A percentile compares a stretch with the other conserved stretches of the same genome.
Conservation (phyloP, 1,140 invertebrate species). For the Mylabris phalerata region DNA sequence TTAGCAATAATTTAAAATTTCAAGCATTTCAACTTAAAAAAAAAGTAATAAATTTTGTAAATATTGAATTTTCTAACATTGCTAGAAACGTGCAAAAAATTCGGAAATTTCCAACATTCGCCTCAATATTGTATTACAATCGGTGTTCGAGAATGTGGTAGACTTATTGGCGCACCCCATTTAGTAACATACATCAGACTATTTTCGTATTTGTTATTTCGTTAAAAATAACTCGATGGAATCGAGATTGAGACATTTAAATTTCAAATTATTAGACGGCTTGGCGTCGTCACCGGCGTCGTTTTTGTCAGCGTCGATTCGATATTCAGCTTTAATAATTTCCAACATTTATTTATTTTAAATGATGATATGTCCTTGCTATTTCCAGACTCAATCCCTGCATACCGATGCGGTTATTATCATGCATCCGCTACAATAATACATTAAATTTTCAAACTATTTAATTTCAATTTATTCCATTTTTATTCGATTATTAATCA, state of each 20-base stretch:
- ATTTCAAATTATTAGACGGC: background rate
- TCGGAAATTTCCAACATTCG: too few species aligned
- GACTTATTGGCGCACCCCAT: too few species aligned
- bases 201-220: background rate
- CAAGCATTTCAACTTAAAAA: too few species aligned
- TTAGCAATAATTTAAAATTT: too few species aligned
- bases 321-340: background rate
- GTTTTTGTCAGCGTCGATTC: background rate
- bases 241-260: background rate
- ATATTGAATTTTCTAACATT: too few species aligned
- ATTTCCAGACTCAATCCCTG: background rate
- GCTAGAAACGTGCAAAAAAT: too few species aligned
- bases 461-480: background rate
- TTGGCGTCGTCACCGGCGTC: background rate
- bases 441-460: background rate
- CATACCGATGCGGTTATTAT: background rate
- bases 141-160: too few species aligned
- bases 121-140: too few species aligned
- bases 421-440: background rate
- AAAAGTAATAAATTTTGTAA: too few species aligned
- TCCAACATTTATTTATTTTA: background rate
- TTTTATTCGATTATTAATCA: background rate
- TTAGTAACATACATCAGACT: too few species aligned
- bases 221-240: background rate
- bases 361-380: background rate